Evolutionary conservation across 2,797 vertebrate genomes (phyloP).

Genomic region (Meriones psammophilus): DNA sequence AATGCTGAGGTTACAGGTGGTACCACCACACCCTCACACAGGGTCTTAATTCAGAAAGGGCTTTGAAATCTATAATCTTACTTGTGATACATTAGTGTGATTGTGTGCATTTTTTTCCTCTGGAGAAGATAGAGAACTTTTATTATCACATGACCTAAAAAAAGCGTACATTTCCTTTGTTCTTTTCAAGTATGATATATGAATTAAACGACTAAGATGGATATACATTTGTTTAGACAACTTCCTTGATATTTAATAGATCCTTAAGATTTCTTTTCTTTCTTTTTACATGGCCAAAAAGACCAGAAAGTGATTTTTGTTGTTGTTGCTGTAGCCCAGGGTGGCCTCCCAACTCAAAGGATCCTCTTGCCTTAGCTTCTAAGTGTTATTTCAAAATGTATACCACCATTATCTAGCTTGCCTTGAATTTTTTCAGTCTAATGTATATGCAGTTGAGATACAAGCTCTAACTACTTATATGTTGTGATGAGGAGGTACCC

Average conservation of each 20-base stretch:
- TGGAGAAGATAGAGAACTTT: not conserved
- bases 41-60: conserved; percentile 26
- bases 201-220: conserved; percentile 8
- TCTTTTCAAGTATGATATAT: not conserved
- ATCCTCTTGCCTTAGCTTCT: not conserved
- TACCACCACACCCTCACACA: not conserved
- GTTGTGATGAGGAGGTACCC: conserved; percentile 6
- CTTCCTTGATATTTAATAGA: not conserved
- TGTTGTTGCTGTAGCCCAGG: not conserved
- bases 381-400: not conserved
- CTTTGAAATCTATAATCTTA: conserved; percentile 34
- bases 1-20: not conserved
- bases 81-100: conserved; percentile 8
- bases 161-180: not conserved
- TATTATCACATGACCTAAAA: conserved; percentile 28
- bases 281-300: not conserved
- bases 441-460: not conserved
- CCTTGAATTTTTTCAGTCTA: conserved; percentile 12
- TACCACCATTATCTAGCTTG: not conserved
- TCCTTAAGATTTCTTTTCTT: not conserved
- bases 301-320: not conserved
- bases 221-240: not conserved
- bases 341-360: not conserved
- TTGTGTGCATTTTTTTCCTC: conserved; percentile 37
- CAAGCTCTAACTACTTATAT: conserved; percentile 9